Base-by-base conservation (phyloP, 2,113 vertebrate species). In the Pavo muticus region DNA sequence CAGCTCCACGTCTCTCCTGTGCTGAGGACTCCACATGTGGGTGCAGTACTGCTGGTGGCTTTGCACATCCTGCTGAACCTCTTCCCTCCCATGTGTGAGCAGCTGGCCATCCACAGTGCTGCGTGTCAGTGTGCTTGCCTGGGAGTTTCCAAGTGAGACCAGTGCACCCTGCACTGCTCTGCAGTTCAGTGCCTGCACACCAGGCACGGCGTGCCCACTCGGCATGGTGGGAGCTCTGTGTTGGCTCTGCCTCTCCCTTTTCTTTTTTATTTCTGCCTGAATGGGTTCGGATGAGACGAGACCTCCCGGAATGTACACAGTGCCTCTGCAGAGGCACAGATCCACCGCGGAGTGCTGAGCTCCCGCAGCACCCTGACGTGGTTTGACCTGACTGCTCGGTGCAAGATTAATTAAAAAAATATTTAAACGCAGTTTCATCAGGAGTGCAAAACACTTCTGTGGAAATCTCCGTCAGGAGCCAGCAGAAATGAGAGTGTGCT, bases 341-440 rank as follows among this genome's bases (percentile, higher is more conserved):
- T 35, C 63, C 48, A 44, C 1, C 2, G 52, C 21, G 67, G 93
- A 70, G 73, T 20, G 48, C 47, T 10, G 50, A 65, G 21, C 37
- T 88, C 82, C 52, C 63, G 72, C 48, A 92, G 57, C 52, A 69
- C 35, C 39, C 71, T 86, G n/a, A 5, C 42, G 4, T 20, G 48
- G 64, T 82, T 87, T 84, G 68, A 56, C 80, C 74, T 70, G 87
- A 27, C 10, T 54, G 52, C 27, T 54, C 37, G 21, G 70, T 15
- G 79, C n/a, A 69, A 76, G 39, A 47, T 88, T 95, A 91, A 95
- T 88, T 91, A 71, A 90, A 83, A 15, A 5, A 3, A 15, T 54
- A 50, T 94, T 93, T 89, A 87, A 95, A 92, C 64, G 88, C 60
- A 61, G 64, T 82, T 94, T 81, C 74, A 93, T 90, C 78, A 92